phyloP scores from a whole-genome alignment of 92 coral and sea anemone genomes.

The Paramuricea clavata region DNA sequence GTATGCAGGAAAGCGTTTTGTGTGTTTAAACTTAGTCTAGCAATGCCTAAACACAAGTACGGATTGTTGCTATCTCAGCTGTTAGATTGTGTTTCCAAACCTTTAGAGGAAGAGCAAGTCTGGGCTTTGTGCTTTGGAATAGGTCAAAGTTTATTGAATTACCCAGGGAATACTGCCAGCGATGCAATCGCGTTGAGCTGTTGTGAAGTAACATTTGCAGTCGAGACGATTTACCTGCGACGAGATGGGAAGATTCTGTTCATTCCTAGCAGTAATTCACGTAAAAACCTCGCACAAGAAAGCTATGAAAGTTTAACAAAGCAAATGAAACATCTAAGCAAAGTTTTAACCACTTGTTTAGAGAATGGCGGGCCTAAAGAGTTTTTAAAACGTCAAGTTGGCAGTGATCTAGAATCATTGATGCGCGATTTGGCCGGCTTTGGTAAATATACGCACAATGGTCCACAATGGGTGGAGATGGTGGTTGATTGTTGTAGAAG shows the following conservation, averaged over 20 bases:
- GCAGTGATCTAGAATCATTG: slow-evolving; percentile 18
- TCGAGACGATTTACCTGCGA: slow-evolving; percentile 36
- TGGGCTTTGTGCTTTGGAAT: slow-evolving; percentile 44
- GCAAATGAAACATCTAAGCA: slow-evolving; percentile 25
- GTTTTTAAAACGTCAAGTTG: slow-evolving; percentile 1
- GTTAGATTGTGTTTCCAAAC: slow-evolving; percentile 19
- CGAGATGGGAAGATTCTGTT: slow-evolving; percentile 28
- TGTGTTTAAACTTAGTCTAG: too few species aligned
- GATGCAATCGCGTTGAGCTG: background rate
- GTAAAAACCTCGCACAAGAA: background rate
- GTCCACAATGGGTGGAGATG: slow-evolving; percentile 9
- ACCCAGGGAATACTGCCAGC: background rate
- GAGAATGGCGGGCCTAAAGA: slow-evolving; percentile 3
- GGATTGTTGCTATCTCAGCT: slow-evolving; percentile 39
- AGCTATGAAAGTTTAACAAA: background rate
- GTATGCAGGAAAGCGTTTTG: background rate
- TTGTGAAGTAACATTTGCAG: background rate
- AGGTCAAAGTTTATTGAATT: slow-evolving; percentile 7
- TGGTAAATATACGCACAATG: background rate
- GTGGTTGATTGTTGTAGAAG: slow-evolving; percentile 11
- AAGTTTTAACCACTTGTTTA: slow-evolving; percentile 2
- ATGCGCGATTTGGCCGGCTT: background rate
- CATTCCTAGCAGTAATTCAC: slow-evolving; percentile 4
- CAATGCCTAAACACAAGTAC: slow-evolving; percentile 4
- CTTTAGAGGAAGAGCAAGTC: slow-evolving; percentile 35